Conservation (phyloP, 1,140 invertebrate genomes). For the Akabosia matsudoensis region DNA sequence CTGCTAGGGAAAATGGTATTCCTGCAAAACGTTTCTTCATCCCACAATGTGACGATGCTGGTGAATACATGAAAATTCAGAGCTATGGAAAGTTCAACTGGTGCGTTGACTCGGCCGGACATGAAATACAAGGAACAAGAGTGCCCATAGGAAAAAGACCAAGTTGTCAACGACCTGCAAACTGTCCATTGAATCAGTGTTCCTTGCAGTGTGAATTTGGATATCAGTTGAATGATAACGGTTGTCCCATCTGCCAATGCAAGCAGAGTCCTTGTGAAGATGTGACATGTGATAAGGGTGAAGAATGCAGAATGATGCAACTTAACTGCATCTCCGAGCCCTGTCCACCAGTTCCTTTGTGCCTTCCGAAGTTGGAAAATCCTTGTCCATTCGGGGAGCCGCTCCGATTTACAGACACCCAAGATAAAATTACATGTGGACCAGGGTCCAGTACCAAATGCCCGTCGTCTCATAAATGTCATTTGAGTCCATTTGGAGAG, state of each 20-base stretch:
- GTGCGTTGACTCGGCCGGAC: constrained; percentile 52
- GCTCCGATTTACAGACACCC: constrained; percentile 57
- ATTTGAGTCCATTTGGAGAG: constrained; percentile 73
- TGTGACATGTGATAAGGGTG: constrained; percentile 55
- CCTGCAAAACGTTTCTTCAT: constrained; percentile 50
- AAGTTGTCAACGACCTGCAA: constrained; percentile 53
- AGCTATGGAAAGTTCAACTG: constrained; percentile 46
- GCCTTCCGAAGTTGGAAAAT: constrained; percentile 70
- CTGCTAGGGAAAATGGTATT: constrained; percentile 69
- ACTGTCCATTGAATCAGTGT: constrained; percentile 64
- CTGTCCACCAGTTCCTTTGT: constrained; percentile 73
- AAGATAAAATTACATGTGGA: constrained; percentile 62
- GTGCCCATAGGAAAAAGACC: constrained; percentile 47
- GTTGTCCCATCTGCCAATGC: constrained; percentile 52
- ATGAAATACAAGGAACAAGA: constrained; percentile 52
- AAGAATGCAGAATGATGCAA: constrained; percentile 61
- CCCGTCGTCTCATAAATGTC: constrained; percentile 78
- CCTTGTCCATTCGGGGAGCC: constrained; percentile 67
- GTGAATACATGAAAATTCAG: constrained; percentile 51
- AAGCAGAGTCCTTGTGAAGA: constrained; percentile 50
- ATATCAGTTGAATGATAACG: constrained; percentile 58
- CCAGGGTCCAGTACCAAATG: constrained; percentile 65
- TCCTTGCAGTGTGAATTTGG: constrained; percentile 65
- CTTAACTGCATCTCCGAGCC: constrained; percentile 58
- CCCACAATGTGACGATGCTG: constrained; percentile 50